These are phyloP conservation scores for Urocyon cinereoargenteus DNA, from an alignment of 2,797 vertebrate species.

Conservation along the genomic window DNA sequence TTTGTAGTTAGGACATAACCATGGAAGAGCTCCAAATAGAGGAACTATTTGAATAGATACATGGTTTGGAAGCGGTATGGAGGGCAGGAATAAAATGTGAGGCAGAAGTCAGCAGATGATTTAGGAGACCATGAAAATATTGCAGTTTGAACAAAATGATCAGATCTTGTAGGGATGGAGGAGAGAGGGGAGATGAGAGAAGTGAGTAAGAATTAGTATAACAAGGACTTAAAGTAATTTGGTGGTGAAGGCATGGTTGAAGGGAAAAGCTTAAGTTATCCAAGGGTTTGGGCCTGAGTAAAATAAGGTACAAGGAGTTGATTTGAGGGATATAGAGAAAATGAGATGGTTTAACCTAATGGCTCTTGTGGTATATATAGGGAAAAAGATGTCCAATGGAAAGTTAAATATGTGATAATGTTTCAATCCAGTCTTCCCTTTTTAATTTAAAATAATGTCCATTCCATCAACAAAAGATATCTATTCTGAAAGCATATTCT, in stretches of 20 bases:
- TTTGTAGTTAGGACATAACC: background rate
- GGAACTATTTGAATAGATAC: background rate
- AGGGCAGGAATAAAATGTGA: background rate
- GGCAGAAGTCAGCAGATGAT: background rate
- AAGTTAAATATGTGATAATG: background rate
- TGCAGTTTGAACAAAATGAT: background rate
- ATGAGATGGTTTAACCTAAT: background rate
- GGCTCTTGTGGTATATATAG: background rate
- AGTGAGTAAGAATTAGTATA: background rate
- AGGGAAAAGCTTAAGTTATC: background rate
- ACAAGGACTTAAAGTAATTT: background rate
- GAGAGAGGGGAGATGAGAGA: background rate
- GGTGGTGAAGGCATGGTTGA: background rate
- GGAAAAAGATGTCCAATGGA: background rate
- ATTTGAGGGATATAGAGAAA: background rate
- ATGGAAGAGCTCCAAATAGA: background rate
- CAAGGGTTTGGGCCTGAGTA: background rate
- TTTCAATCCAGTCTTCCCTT: background rate
- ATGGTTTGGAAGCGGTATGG: background rate
- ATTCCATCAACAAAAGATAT: background rate
- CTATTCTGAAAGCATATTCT: background rate
- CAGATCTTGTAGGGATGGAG: background rate
- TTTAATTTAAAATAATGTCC: background rate
- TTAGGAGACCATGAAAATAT: background rate
- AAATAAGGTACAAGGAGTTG: background rate